phyloP scores from a whole-genome alignment of 2,888 invertebrate genomes.

The Spilarctia lutea region DNA sequence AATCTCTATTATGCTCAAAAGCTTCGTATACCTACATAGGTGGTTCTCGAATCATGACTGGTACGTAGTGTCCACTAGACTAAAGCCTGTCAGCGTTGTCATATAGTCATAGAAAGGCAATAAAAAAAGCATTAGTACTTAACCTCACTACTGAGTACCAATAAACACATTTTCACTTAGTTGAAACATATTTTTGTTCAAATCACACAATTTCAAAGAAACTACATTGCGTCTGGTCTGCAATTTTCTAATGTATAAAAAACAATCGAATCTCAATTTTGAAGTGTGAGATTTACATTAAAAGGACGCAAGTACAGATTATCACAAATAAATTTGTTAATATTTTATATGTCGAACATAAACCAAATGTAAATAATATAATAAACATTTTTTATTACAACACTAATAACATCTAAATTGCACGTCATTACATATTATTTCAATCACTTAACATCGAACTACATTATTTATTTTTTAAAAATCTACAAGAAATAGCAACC shows the following conservation, averaged over 20 bases:
- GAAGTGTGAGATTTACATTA: background rate
- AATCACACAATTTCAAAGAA: background rate
- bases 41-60: background rate
- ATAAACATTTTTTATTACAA: constrained; percentile 2
- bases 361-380: background rate
- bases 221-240: background rate
- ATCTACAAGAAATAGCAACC: constrained; percentile 3
- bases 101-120: background rate
- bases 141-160: background rate
- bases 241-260: background rate
- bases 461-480: background rate
- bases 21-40: background rate
- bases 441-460: background rate
- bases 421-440: constrained; percentile 4
- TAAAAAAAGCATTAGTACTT: background rate
- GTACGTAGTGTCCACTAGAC: background rate
- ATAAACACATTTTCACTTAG: background rate
- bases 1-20: background rate
- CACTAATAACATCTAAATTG: constrained; percentile 24
- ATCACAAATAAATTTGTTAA: constrained; percentile 13
- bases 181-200: background rate
- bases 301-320: constrained; percentile 5
- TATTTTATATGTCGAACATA: background rate
- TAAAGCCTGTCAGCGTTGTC: background rate
- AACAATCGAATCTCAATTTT: background rate